These are phyloP conservation scores for Neosalanx taihuensis DNA, from an alignment of 2,797 vertebrate genomes.

Conservation along the genomic window DNA sequence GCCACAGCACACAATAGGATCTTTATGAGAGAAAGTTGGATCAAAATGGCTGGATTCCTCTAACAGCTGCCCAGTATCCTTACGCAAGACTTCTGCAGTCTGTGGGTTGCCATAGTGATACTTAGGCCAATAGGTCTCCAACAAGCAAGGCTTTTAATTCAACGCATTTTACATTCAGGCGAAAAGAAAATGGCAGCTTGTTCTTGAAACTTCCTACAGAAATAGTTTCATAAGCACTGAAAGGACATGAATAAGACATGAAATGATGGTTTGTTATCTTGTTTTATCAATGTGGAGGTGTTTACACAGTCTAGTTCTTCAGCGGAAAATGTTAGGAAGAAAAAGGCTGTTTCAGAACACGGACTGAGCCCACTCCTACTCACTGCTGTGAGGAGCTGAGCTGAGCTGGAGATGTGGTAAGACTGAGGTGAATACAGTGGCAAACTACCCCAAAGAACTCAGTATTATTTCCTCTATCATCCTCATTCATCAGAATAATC, in stretches of 20 bases:
- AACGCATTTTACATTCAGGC: slow-evolving; percentile 25
- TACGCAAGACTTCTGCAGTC: slow-evolving; percentile 40
- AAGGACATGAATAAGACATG: slow-evolving; percentile 12
- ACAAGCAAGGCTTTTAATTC: slow-evolving; percentile 43
- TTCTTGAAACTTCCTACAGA: slow-evolving; percentile 36
- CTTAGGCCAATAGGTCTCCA: slow-evolving; percentile 24
- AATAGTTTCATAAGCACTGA: slow-evolving; percentile 41
- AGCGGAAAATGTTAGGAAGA: too few species aligned
- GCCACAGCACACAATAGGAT: slow-evolving; percentile 31
- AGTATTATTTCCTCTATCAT: too few species aligned
- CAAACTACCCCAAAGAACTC: too few species aligned
- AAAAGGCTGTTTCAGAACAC: background rate
- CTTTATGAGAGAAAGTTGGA: slow-evolving; percentile 12
- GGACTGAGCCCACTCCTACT: background rate
- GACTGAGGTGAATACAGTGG: too few species aligned
- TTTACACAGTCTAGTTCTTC: too few species aligned
- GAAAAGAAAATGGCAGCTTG: slow-evolving; percentile 28
- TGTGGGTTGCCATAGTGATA: slow-evolving; percentile 50
- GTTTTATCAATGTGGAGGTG: too few species aligned
- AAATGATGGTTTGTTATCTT: slow-evolving; percentile 12
- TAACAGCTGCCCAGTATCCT: slow-evolving; percentile 33
- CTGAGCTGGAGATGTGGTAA: too few species aligned
- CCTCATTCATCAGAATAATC: too few species aligned
- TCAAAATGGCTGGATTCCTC: slow-evolving; percentile 20
- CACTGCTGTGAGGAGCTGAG: too few species aligned